These are phyloP conservation scores for Ailuropoda melanoleuca DNA, from an alignment of 2,113 vertebrate species.

Conservation along the genomic window DNA sequence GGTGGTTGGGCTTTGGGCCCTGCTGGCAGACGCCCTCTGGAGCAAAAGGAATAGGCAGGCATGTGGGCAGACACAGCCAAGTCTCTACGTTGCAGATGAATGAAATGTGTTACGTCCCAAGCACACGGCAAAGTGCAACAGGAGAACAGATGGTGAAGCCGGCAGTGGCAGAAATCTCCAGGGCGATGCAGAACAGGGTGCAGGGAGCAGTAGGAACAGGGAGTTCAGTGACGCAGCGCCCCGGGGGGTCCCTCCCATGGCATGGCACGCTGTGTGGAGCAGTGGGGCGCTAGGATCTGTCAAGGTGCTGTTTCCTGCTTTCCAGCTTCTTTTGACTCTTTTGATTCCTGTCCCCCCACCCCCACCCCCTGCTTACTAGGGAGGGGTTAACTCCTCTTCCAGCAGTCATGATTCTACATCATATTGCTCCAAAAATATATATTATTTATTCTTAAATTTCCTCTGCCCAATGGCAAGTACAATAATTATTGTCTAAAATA, in stretches of 20 bases:
- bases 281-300: background rate
- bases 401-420: background rate
- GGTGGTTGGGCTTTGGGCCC: background rate
- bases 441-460: background rate
- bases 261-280: background rate
- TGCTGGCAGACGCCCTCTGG: background rate
- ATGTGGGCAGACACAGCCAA: background rate
- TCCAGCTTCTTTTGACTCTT: background rate
- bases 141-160: background rate
- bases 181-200: background rate
- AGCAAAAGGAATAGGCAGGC: background rate
- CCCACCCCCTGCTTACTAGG: background rate
- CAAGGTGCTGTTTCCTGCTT: background rate
- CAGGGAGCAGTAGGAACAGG: background rate
- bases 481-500: background rate
- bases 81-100: background rate
- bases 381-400: background rate
- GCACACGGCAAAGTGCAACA: background rate
- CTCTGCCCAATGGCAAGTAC: background rate
- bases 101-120: background rate
- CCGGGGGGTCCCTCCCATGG: background rate
- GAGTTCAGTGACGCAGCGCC: background rate
- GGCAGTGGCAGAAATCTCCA: background rate
- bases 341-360: too few relatives aligned
- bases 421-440: background rate